These are phyloP conservation scores for Hylomyscus alleni DNA, from an alignment of 2,797 vertebrate genomes.

Conservation along the genomic window DNA sequence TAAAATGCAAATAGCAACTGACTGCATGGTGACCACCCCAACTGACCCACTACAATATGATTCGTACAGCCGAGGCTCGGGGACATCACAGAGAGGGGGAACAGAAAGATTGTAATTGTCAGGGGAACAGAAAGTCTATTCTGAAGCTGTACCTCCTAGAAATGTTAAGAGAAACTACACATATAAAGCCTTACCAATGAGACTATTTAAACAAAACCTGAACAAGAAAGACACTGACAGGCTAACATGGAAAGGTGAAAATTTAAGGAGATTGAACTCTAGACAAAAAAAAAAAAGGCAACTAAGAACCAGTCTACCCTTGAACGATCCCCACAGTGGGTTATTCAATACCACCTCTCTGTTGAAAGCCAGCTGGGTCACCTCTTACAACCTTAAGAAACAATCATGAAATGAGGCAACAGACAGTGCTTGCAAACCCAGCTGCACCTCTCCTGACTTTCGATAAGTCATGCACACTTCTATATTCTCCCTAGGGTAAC, in stretches of 20 bases:
- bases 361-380: accelerated
- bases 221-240: background rate
- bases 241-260: background rate
- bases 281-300: too few species aligned
- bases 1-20: background rate
- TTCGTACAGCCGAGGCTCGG: background rate
- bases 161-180: background rate
- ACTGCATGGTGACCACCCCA: background rate
- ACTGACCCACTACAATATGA: background rate
- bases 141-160: background rate
- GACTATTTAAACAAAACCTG: background rate
- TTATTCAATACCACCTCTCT: background rate
- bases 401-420: too few species aligned
- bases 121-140: background rate
- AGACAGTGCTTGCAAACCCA: background rate
- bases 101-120: background rate
- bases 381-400: background rate
- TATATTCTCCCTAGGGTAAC: background rate
- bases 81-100: background rate
- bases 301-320: background rate
- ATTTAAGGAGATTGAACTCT: too few species aligned
- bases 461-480: background rate
- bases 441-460: background rate
- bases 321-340: background rate
- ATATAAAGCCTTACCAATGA: too few species aligned